Conservation (phyloP, 30 jellyfish, hydroid and myxozoan species). For the Clytia hemisphaerica region DNA sequence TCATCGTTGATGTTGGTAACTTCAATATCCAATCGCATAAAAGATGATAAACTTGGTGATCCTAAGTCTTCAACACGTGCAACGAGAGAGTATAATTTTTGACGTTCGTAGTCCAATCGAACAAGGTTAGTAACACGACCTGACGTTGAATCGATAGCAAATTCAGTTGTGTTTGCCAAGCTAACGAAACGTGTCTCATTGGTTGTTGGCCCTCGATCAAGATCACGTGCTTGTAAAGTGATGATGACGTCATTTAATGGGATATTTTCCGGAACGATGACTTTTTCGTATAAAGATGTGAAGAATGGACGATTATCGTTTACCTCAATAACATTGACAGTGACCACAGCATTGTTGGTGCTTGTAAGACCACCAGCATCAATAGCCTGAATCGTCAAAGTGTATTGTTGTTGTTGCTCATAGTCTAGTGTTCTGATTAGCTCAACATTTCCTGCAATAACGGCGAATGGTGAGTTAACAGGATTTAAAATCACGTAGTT, state of each 20-base stretch:
- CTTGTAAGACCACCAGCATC: slow-evolving; percentile 57
- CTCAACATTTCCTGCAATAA: slow-evolving; percentile 19
- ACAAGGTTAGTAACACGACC: slow-evolving; percentile 34
- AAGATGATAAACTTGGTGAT: slow-evolving; percentile 39
- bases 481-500: slow-evolving; percentile 32
- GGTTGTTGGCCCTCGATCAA: slow-evolving; percentile 21
- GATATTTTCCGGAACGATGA: slow-evolving; percentile 9
- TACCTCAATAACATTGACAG: slow-evolving; percentile 50
- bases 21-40: slow-evolving; percentile 43
- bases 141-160: slow-evolving; percentile 3
- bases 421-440: slow-evolving; percentile 51
- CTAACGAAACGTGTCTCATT: slow-evolving; percentile 1
- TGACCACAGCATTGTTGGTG: slow-evolving; percentile 39
- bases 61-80: slow-evolving; percentile 79
- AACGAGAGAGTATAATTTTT: slow-evolving; percentile 51
- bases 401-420: slow-evolving; percentile 33
- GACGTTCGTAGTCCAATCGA: slow-evolving; percentile 45
- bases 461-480: slow-evolving; percentile 28
- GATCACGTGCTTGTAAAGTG: slow-evolving; percentile 22
- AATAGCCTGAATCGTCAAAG: slow-evolving; percentile 39
- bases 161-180: slow-evolving; percentile 34
- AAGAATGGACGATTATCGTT: slow-evolving; percentile 60
- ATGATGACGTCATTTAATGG: slow-evolving; percentile 6
- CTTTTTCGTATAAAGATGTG: background rate
- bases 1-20: slow-evolving; percentile 64